Evolutionary conservation across 2,113 vertebrate species (phyloP).

Genomic region (Cyanoramphus novaezelandiae): DNA sequence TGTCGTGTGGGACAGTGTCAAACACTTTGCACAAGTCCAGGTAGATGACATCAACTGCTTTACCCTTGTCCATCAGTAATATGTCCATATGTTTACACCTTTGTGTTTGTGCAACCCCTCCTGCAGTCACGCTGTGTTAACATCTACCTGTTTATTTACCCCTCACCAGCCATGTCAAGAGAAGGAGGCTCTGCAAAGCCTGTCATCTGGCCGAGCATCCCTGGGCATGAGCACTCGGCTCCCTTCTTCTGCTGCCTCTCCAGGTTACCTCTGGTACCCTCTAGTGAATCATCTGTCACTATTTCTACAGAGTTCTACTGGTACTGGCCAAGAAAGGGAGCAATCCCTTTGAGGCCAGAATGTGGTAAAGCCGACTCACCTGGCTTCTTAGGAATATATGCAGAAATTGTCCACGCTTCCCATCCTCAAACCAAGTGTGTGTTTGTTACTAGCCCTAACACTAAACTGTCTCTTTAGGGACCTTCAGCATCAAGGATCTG

Average conservation of each 20-base stretch:
- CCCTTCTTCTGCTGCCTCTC: not conserved
- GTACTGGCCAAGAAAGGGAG: not conserved
- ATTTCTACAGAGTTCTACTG: not conserved
- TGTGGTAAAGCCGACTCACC: not conserved
- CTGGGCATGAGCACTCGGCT: not conserved
- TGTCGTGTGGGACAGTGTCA: no score
- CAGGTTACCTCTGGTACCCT: not conserved
- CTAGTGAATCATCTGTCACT: not conserved
- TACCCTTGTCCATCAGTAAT: no score
- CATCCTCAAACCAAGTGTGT: not conserved
- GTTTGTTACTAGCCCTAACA: not conserved
- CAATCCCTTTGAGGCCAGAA: not conserved
- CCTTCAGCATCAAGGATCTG: not conserved
- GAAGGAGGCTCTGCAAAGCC: not conserved
- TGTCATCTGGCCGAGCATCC: not conserved
- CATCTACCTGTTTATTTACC: not conserved
- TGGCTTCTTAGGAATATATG: not conserved
- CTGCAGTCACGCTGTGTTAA: not conserved
- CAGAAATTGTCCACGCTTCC: not conserved
- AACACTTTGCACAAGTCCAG: no score
- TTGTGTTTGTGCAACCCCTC: not conserved
- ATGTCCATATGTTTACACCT: not conserved
- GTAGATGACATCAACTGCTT: no score
- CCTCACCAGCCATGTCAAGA: accelerated
- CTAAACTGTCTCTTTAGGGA: not conserved